Evolutionary conservation across 2,888 invertebrate species (phyloP), one percentile per base, ranked within the genome.

Genomic region (Synanthedon myopaeformis): DNA sequence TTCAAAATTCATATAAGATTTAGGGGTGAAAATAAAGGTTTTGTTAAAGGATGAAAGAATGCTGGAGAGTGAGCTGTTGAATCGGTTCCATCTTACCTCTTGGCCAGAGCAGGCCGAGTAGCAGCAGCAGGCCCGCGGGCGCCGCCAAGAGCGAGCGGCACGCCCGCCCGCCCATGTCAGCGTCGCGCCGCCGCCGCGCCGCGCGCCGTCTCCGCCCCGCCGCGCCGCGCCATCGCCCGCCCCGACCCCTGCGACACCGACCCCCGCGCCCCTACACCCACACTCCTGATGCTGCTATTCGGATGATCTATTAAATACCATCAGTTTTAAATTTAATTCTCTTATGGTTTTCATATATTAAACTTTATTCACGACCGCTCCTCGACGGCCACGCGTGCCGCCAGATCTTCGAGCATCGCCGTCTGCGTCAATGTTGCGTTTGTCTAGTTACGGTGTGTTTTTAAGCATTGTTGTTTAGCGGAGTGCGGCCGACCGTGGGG

Each of bases 401-500:
- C 72, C 81, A 78, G 74, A 73, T 70, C 69, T 70, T 82, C 71
- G 74, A 80, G 76, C 86, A 84, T 85, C 75, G 80, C 80, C 82
- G 76, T 66, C 72, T 67, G 73, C 71, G 75, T 67, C 70, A 72
- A 79, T 73, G 75, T 74, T 74, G 69, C 72, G 74, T 73, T 70
- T 70, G 74, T 76, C 63, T 70, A 74, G 81, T 81, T 73, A 82
- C 79, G 81, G 79, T 72, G 80, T 80, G 84, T 78, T 77, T 79
- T 77, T 79, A 78, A 82, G 83, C 85, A 86, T 86, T 86, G 85
- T 86, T 85, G 83, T 82, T 76, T 70, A 80, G 82, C 82, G 82
- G 84, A 83, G 83, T 83, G 85, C 84, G 84, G 85, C 83, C 83
- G 83, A 82, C 82, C 85, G 85, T 86, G 84, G 85, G 84, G 84